Conservation (phyloP, 2,888 invertebrate genomes). For the Meganola albula region DNA sequence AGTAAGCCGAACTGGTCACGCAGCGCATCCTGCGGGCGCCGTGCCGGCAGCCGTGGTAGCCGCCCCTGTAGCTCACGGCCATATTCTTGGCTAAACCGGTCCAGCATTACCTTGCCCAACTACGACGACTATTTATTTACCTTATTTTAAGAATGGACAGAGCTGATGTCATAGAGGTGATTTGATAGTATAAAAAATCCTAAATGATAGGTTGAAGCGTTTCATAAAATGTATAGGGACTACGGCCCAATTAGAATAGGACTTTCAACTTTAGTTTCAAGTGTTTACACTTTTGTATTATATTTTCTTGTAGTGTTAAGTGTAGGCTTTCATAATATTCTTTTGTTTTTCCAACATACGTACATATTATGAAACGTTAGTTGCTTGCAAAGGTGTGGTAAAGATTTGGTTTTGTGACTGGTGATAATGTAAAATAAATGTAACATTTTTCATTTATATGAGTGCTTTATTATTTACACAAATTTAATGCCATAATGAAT, state of each 20-base stretch:
- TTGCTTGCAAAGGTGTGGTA: slow-evolving; percentile 52
- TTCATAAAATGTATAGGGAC: slow-evolving; percentile 69
- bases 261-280: slow-evolving; percentile 25
- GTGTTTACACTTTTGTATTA: slow-evolving; percentile 60
- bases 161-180: slow-evolving; percentile 44
- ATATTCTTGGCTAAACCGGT: slow-evolving; percentile 44
- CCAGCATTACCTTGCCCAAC: slow-evolving; percentile 20
- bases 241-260: slow-evolving; percentile 47
- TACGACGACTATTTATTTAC: slow-evolving; percentile 56
- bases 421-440: slow-evolving; percentile 51
- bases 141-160: slow-evolving; percentile 61
- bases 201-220: slow-evolving; percentile 49
- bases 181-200: slow-evolving; percentile 30
- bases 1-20: slow-evolving; percentile 76
- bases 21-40: slow-evolving; percentile 70
- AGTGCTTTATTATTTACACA: slow-evolving; percentile 36
- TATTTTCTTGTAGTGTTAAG: slow-evolving; percentile 69
- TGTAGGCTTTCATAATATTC: slow-evolving; percentile 29
- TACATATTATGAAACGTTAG: slow-evolving; percentile 73
- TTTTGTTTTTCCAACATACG: slow-evolving; percentile 36
- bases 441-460: slow-evolving; percentile 53
- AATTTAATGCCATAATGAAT: too few relatives aligned
- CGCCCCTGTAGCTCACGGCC: slow-evolving; percentile 57
- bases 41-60: slow-evolving; percentile 47
- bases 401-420: slow-evolving; percentile 54